Evolutionary conservation across 1,140 invertebrate species (phyloP), one percentile per base, ranked within the genome.

Genomic region (Cydia amplana): DNA sequence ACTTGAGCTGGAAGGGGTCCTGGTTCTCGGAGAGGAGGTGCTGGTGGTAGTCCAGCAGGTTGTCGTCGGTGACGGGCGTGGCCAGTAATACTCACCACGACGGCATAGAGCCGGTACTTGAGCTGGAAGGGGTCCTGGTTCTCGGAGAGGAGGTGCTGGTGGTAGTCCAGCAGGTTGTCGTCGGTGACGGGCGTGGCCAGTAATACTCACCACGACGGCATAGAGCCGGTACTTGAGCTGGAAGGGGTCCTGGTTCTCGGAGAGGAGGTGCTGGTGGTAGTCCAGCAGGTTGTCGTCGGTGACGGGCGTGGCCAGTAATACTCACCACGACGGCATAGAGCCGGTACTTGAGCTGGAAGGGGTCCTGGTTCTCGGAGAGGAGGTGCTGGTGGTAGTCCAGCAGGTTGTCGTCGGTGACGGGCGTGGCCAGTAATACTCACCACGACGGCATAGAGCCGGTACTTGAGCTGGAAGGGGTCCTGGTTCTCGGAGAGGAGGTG

Each of bases 251-350:
- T 93, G 90, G 10, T 94, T 95, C 0, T 93, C 87, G 75, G 92
- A 83, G 9, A 97, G 87, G 75, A 94, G 94, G 85, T 97, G 96
- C 82, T 96, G 95, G 88, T 97, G 96, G 87, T 95, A 97, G 89
- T 97, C 96, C 78, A 95, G 94, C 25, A 96, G 94, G 79, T 95
- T 92, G 72, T 95, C 95, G 80, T 95, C 95, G 20, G 94, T 90
- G 25, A 96, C 94, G 0, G 95, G 95, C 32, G 95, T 94, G 79
- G 93, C 94, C 5, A 93, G 92, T 25, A 28, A 28, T 40, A 95
- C 96, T 95, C 93, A 98, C 97, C 85, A 97, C 97, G 81, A 98
- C 95, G 28, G 97, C 96, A 89, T 97, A 98, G 2, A 98, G 92
- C 78, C 96, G 94, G 88, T 98, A 98, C 80, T 96, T 95, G 43